Percentiles rank a stretch among this genome's conserved stretches.
phyloP scores from a whole-genome alignment of 2,888 invertebrate species.

The Conchocele bisecta region DNA sequence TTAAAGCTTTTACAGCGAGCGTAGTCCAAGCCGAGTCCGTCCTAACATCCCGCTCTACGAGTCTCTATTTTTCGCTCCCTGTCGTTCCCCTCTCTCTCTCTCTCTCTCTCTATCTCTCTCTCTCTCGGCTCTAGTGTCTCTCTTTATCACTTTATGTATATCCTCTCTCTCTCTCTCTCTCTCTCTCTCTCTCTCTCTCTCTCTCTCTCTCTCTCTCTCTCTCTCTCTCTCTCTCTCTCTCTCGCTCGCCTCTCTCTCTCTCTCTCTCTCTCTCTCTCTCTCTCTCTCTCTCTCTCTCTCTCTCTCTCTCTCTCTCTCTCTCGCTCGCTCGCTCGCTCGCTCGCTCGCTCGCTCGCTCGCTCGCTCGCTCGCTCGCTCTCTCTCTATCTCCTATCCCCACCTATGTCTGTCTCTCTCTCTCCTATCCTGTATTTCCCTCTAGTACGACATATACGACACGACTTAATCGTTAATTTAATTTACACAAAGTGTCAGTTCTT shows the following conservation, averaged over 20 bases:
- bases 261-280: conserved; percentile 12
- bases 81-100: neutral
- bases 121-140: conserved; percentile 7
- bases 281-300: neutral
- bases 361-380: neutral
- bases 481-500: too few species aligned
- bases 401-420: conserved; percentile 19
- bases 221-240: neutral
- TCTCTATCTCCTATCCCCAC: neutral
- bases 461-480: too few species aligned
- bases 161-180: conserved; percentile 10
- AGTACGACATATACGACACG: too few species aligned
- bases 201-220: conserved; percentile 17
- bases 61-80: too few species aligned
- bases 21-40: too few species aligned
- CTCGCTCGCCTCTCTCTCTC: conserved; percentile 3
- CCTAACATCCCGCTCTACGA: too few species aligned
- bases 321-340: conserved; percentile 1
- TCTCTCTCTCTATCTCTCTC: neutral
- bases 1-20: too few species aligned
- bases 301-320: conserved; percentile 1
- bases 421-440: neutral
- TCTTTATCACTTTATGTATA: neutral
- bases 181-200: conserved; percentile 3
- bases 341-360: conserved; percentile 12